phyloP scores from a whole-genome alignment of 2,888 invertebrate species.

The Drosophila mimica region DNA sequence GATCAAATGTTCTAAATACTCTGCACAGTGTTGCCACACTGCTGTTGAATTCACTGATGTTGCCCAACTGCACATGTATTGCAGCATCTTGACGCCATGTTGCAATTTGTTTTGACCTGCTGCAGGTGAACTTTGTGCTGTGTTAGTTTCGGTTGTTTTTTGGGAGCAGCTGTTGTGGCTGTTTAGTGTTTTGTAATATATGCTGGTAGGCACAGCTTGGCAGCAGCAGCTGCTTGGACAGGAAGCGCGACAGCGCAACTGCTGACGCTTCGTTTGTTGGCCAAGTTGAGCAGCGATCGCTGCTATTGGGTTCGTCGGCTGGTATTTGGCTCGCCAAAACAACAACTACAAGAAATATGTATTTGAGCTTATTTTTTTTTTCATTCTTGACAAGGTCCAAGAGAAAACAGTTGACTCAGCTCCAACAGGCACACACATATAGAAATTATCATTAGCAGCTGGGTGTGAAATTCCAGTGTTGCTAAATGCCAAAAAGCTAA shows the following conservation, averaged over 20 bases:
- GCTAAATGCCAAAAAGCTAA: conserved; percentile 42
- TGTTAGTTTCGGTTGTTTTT: conserved; percentile 25
- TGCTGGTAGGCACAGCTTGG: conserved; percentile 2
- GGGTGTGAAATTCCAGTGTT: conserved; percentile 44
- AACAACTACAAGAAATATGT: conserved; percentile 19
- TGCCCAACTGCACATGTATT: conserved; percentile 36
- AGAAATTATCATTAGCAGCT: conserved; percentile 56
- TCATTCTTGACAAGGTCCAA: conserved; percentile 59
- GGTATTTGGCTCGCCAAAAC: conserved; percentile 25
- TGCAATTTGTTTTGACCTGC: conserved; percentile 42
- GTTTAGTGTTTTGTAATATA: conserved; percentile 35
- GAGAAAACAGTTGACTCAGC: conserved; percentile 67
- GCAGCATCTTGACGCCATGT: conserved; percentile 46
- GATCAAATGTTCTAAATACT: conserved; percentile 53
- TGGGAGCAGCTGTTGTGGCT: conserved; percentile 13
- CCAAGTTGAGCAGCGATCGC: conserved; percentile 26
- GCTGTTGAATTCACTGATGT: conserved; percentile 15
- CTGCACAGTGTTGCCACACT: conserved; percentile 35
- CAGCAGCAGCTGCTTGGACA: conserved; percentile 61
- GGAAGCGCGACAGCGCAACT: conserved; percentile 55
- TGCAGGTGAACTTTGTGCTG: conserved; percentile 67
- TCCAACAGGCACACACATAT: conserved; percentile 4
- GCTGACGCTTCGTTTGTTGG: conserved; percentile 55
- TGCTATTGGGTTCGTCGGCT: conserved; percentile 35
- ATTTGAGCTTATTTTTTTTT: conserved; percentile 14